A percentile compares a stretch with the other conserved stretches of the same genome.
Evolutionary conservation across 2,797 vertebrate genomes (phyloP).

Genomic region (Gorsachius magnificus): DNA sequence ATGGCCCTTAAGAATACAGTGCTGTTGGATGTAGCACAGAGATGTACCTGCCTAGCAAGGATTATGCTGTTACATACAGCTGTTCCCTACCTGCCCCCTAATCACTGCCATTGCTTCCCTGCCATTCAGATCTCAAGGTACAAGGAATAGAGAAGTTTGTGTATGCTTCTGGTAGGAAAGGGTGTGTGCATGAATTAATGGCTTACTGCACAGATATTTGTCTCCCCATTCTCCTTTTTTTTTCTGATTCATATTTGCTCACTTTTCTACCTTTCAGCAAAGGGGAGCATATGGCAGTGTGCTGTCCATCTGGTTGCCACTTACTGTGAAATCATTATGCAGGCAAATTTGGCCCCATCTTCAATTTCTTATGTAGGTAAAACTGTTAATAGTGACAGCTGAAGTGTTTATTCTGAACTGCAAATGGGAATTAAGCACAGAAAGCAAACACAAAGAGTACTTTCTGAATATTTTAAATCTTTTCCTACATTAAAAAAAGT

Average conservation of each 20-base stretch:
- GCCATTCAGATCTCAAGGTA: not conserved
- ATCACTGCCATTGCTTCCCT: not conserved
- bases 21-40: not conserved
- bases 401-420: constrained; percentile 3
- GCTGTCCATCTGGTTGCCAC: constrained; percentile 47
- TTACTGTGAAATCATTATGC: constrained; percentile 31
- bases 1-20: not conserved
- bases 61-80: not conserved
- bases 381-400: constrained; percentile 22
- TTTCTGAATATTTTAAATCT: not conserved
- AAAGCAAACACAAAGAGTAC: not conserved
- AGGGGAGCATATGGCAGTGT: constrained; percentile 36
- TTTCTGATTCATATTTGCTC: not conserved
- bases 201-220: not conserved
- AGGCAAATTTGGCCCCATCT: constrained; percentile 27
- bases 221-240: not conserved
- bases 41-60: not conserved
- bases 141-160: not conserved
- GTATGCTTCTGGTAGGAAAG: not conserved
- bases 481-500: not conserved
- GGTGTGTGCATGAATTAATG: not conserved
- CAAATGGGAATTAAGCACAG: not conserved
- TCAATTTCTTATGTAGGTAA: constrained; percentile 9
- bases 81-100: not conserved
- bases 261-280: constrained; percentile 18